Evolutionary conservation across 2,113 vertebrate species (phyloP).

Genomic region (Dipodomys stephensi): DNA sequence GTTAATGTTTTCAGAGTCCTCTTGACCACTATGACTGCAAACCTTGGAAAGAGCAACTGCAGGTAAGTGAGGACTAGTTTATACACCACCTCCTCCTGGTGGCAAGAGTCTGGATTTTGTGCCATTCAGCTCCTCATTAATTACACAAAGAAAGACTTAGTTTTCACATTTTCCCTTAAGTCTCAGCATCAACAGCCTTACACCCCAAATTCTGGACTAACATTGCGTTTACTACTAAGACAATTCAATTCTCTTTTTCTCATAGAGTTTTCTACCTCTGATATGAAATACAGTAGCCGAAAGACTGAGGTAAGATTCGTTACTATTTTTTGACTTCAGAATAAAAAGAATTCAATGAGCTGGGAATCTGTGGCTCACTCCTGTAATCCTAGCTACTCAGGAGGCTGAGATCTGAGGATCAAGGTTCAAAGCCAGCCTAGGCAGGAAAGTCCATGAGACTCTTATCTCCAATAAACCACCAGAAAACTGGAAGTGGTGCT

Average conservation of each 20-base stretch:
- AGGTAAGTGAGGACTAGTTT: not conserved
- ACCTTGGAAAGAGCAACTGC: not conserved
- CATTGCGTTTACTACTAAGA: conserved; percentile 26
- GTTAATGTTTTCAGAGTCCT: not conserved
- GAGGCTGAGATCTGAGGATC: no score
- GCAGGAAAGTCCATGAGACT: no score
- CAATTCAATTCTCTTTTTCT: conserved; percentile 69
- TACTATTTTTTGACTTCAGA: not conserved
- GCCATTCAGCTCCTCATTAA: not conserved
- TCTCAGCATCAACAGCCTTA: not conserved
- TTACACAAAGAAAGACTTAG: not conserved
- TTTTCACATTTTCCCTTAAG: conserved; percentile 13
- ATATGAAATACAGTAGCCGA: conserved; percentile 46
- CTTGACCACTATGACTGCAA: not conserved
- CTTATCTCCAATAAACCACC: no score
- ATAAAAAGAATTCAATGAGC: not conserved
- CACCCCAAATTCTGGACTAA: not conserved
- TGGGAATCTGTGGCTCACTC: no score
- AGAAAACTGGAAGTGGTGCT: no score
- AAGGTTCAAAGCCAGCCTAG: no score
- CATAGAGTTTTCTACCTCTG: conserved; percentile 73
- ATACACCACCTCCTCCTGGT: not conserved
- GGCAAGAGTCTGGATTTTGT: not conserved
- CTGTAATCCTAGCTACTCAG: no score
- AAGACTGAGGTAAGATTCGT: conserved; percentile 83